These are phyloP conservation scores for Julus scanicus DNA, from an alignment of 2,888 invertebrate species.

Conservation along the genomic window DNA sequence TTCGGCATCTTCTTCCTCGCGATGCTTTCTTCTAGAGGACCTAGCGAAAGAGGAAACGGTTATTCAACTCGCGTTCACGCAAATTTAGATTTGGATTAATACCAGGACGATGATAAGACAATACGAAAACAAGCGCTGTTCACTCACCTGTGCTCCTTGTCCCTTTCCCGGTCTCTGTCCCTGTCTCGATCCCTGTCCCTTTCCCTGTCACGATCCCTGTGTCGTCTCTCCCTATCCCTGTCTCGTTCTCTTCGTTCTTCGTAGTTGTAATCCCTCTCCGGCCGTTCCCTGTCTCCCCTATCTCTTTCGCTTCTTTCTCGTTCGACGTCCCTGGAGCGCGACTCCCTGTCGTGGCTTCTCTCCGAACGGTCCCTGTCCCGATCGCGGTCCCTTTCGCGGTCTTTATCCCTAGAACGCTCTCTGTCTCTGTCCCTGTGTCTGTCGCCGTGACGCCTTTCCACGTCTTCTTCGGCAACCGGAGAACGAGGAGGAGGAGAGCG, in stretches of 20 bases:
- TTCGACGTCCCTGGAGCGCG: conserved; percentile 46
- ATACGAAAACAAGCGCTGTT: too few species aligned
- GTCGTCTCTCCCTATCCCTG: conserved; percentile 67
- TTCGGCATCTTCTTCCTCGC: conserved; percentile 57
- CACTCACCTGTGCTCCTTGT: conserved; percentile 57
- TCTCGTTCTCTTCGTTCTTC: conserved; percentile 63
- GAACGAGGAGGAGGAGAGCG: conserved; percentile 56
- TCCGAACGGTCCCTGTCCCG: conserved; percentile 59
- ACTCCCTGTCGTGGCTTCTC: conserved; percentile 56
- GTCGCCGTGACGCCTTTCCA: conserved; percentile 57
- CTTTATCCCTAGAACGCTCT: conserved; percentile 56
- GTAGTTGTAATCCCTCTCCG: conserved; percentile 57
- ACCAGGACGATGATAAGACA: too few species aligned
- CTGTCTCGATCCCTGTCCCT: conserved; percentile 59
- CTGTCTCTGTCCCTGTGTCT: conserved; percentile 57
- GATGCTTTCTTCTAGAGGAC: conserved; percentile 57
- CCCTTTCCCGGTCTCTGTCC: conserved; percentile 59
- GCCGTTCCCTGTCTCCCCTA: conserved; percentile 68
- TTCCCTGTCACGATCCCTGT: conserved; percentile 59
- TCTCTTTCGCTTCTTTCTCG: conserved; percentile 53
- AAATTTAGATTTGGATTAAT: too few species aligned
- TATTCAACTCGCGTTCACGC: neutral
- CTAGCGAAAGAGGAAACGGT: conserved; percentile 14
- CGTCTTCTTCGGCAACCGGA: conserved; percentile 57
- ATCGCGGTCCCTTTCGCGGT: conserved; percentile 56